These are phyloP conservation scores for Rhodeus uyekii DNA, from an alignment of 2,797 vertebrate genomes.

Conservation along the genomic window DNA sequence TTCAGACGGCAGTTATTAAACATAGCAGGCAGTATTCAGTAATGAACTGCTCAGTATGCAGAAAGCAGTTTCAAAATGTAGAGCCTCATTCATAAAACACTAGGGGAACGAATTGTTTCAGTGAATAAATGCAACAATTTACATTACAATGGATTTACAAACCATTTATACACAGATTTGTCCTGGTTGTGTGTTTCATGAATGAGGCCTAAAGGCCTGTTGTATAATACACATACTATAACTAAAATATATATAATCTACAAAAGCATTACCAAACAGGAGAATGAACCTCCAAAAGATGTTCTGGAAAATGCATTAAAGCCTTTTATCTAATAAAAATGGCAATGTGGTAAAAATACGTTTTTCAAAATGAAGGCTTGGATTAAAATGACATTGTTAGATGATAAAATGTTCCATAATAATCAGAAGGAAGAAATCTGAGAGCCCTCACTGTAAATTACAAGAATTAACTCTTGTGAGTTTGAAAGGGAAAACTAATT, in stretches of 20 bases:
- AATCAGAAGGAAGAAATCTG: constrained; percentile 13
- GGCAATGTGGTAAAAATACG: constrained; percentile 20
- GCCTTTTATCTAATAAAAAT: constrained; percentile 26
- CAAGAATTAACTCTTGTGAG: neutral
- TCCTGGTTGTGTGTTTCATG: constrained; percentile 5
- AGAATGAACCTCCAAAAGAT: neutral
- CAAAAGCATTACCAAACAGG: neutral
- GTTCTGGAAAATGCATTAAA: constrained; percentile 28
- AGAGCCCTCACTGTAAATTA: constrained; percentile 25
- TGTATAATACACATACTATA: neutral
- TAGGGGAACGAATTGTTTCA: constrained; percentile 14
- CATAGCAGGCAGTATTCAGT: neutral
- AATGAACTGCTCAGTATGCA: constrained; percentile 25
- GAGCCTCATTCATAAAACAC: constrained; percentile 25
- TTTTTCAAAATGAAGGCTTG: constrained; percentile 5
- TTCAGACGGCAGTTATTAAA: neutral
- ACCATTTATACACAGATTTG: constrained; percentile 14
- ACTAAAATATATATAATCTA: neutral
- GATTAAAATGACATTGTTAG: constrained; percentile 29
- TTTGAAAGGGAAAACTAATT: neutral
- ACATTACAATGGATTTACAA: constrained; percentile 9
- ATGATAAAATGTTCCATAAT: constrained; percentile 37
- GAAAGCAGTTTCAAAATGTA: constrained; percentile 1
- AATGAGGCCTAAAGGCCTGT: neutral
- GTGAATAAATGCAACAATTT: constrained; percentile 9